Evolutionary conservation across 1,140 invertebrate genomes (phyloP), one percentile per base, ranked within the genome.

Genomic region (Spodoptera frugiperda): DNA sequence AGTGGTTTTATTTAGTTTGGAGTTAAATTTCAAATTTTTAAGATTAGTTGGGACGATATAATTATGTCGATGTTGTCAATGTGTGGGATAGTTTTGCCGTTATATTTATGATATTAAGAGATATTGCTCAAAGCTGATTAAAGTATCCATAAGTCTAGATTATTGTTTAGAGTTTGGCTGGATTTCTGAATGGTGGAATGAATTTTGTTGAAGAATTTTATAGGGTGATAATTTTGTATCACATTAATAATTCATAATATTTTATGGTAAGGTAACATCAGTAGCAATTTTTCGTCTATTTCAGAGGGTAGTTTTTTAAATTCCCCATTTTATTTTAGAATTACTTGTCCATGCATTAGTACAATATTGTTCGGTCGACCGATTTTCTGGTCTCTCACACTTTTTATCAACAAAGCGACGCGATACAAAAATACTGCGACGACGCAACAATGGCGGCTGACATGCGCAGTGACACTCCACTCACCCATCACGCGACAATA

Each of bases 401-500:
- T 48, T 67, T 67, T 67, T 67, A 67, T 30, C 63, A 48, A 49
- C 63, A 67, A 67, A 48, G 14, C 63, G 63, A 49, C 63, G 9
- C 63, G 44, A 67, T n/a, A 67, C 63, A 67, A 67, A 48, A 67
- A 67, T 67, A 67, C 48, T 49, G 44, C 17, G 63, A 25, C 63
- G 39, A 48, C 14, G 11, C 12, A 2, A 67, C 63, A 67, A 68
- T 68, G 21, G 49, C 21, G 49, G 0, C 48, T 74, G 71, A 81
- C 78, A 74, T 78, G 78, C 79, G 73, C 82, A 80, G 48, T 84
- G 86, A 85, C 85, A 79, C 57, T 78, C 78, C 79, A 83, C 79
- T 80, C 83, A 87, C 84, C 80, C 82, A 78, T 82, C 75, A 68
- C 67, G 78, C 61, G 49, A 89, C 85, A 87, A 84, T 79, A 76